These are phyloP conservation scores for Papilio xuthus DNA, from an alignment of 1,140 invertebrate genomes.

Conservation along the genomic window DNA sequence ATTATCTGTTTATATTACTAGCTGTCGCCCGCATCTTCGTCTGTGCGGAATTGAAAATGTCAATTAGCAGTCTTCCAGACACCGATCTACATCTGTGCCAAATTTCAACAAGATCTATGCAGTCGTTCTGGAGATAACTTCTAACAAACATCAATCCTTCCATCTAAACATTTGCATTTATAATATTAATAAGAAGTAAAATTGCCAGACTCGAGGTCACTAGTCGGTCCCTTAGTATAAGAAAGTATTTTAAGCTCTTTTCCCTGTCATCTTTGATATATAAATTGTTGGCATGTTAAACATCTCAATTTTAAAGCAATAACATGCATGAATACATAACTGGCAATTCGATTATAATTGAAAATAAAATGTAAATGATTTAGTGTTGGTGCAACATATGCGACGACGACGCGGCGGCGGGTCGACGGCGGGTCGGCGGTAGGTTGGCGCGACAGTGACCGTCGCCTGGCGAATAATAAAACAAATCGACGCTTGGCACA, in stretches of 20 bases:
- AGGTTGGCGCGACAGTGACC: constrained; percentile 77
- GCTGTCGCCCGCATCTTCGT: too few relatives aligned
- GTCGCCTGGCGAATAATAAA: constrained; percentile 76
- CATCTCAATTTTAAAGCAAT: neutral
- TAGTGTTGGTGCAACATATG: constrained; percentile 61
- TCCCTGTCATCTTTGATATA: neutral
- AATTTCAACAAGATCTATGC: too few relatives aligned
- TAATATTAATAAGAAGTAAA: too few relatives aligned
- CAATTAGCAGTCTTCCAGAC: too few relatives aligned
- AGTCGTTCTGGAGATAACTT: too few relatives aligned
- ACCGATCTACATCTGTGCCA: too few relatives aligned
- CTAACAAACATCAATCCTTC: too few relatives aligned
- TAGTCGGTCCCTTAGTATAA: neutral
- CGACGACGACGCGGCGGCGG: constrained; percentile 58
- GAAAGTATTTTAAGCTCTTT: neutral
- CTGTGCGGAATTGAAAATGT: too few relatives aligned
- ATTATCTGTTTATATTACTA: neutral
- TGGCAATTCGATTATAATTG: constrained; percentile 52
- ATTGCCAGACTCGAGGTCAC: too few relatives aligned
- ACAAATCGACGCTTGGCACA: constrained; percentile 72
- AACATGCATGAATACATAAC: neutral
- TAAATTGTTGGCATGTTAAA: constrained; percentile 12
- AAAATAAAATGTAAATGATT: constrained; percentile 61
- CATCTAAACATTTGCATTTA: too few relatives aligned
- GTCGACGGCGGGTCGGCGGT: constrained; percentile 50